phyloP scores from a whole-genome alignment of 2,797 vertebrate genomes.

The Ceryle rudis region DNA sequence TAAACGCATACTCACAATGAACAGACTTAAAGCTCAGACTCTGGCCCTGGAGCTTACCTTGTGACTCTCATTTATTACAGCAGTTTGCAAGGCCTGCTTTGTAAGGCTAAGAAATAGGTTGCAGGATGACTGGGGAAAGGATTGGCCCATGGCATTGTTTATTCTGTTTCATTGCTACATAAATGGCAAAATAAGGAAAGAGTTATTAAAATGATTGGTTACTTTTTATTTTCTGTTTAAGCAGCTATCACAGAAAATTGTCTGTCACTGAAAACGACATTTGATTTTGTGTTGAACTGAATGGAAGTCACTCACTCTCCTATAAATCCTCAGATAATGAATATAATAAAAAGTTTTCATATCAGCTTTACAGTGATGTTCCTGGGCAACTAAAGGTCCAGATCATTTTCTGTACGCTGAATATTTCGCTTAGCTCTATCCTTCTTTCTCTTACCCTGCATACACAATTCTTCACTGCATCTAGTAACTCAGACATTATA shows the following conservation, averaged over 20 bases:
- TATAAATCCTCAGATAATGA: background rate
- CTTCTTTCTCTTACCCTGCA: background rate
- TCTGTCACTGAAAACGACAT: background rate
- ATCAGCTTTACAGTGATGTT: background rate
- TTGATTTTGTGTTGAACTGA: background rate
- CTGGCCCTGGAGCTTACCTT: background rate
- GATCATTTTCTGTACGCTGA: background rate
- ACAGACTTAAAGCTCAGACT: background rate
- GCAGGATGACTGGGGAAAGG: background rate
- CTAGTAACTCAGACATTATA: background rate
- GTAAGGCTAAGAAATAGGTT: background rate
- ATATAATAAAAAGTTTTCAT: background rate
- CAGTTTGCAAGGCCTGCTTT: background rate
- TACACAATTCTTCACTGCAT: background rate
- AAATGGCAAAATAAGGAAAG: background rate
- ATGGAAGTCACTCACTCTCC: background rate
- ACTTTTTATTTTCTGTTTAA: background rate
- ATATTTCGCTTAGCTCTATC: background rate
- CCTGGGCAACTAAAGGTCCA: background rate
- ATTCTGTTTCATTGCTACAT: background rate
- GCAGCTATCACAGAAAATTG: background rate
- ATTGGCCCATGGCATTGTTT: background rate
- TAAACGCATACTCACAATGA: background rate
- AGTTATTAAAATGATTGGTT: background rate
- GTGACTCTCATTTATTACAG: background rate